Evolutionary conservation across 2,113 vertebrate species (phyloP).

Genomic region (Pungitius pungitius): DNA sequence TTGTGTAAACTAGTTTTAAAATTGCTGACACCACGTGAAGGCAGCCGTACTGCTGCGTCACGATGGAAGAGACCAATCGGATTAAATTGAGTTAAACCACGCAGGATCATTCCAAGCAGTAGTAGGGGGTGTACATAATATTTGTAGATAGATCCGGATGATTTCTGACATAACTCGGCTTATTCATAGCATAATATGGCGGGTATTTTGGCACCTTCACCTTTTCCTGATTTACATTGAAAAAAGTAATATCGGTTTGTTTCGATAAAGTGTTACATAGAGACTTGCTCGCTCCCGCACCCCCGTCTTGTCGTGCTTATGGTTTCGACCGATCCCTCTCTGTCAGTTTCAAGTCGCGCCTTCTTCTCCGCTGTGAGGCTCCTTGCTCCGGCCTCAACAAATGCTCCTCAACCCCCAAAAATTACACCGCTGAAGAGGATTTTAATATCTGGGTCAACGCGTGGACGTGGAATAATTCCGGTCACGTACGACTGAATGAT

Average conservation of each 20-base stretch:
- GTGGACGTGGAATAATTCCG: conserved; percentile 36
- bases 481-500: conserved; percentile 23
- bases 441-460: neutral
- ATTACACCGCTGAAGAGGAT: neutral
- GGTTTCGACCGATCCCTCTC: conserved; percentile 63
- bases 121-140: neutral
- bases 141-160: neutral
- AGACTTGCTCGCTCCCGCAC: neutral
- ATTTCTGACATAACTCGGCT: rapidly evolving
- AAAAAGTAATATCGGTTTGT: rapidly evolving
- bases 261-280: neutral
- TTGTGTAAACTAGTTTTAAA: conserved; percentile 10
- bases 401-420: neutral
- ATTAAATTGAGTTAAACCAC: conserved; percentile 73
- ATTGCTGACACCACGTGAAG: conserved; percentile 50
- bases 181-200: neutral
- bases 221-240: rapidly evolving
- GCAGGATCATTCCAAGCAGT: conserved; percentile 19
- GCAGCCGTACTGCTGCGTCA: conserved; percentile 69
- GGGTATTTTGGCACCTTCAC: rapidly evolving
- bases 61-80: conserved; percentile 75
- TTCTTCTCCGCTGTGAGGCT: conserved; percentile 49
- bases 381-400: neutral
- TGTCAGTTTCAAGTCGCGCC: conserved; percentile 80
- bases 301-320: conserved; percentile 35